Percentiles rank a stretch among this genome's conserved stretches.
Evolutionary conservation across 2,797 vertebrate genomes (phyloP).

Genomic region (Dryobates pubescens): DNA sequence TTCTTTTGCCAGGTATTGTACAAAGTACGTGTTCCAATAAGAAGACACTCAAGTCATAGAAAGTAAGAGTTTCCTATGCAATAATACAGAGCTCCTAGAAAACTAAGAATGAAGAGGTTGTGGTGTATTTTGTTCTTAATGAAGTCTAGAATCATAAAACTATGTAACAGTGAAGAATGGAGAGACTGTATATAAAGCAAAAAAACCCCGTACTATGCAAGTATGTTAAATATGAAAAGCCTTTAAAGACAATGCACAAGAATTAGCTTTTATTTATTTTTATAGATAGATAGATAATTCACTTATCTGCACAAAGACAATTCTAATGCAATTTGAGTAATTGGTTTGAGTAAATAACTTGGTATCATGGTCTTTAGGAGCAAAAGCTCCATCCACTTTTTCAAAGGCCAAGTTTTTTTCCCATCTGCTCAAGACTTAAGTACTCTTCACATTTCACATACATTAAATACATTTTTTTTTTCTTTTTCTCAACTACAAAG

Average conservation of each 20-base stretch:
- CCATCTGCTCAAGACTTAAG: not conserved
- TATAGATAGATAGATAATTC: not conserved
- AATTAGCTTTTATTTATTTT: not conserved
- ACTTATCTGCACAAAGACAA: not conserved
- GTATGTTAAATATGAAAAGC: not conserved
- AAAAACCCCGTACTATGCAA: not conserved
- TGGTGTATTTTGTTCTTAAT: not conserved
- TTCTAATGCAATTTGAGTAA: not conserved
- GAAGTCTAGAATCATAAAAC: not conserved
- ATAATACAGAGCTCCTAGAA: not conserved
- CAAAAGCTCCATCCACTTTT: not conserved
- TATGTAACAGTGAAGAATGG: not conserved
- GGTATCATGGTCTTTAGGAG: not conserved
- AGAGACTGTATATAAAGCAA: not conserved
- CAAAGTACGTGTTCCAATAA: not conserved
- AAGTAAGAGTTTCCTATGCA: not conserved
- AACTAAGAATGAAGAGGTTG: not conserved
- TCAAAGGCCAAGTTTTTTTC: not conserved
- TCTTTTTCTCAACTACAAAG: not conserved
- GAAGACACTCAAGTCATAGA: not conserved
- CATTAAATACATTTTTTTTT: not conserved
- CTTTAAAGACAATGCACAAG: not conserved
- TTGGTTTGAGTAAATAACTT: not conserved
- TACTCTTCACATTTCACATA: not conserved
- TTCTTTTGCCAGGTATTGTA: not conserved